A percentile compares a stretch with the other conserved stretches of the same genome.
These are phyloP conservation scores for Morpho achilles DNA, from an alignment of 2,888 invertebrate species.

Conservation along the genomic window DNA sequence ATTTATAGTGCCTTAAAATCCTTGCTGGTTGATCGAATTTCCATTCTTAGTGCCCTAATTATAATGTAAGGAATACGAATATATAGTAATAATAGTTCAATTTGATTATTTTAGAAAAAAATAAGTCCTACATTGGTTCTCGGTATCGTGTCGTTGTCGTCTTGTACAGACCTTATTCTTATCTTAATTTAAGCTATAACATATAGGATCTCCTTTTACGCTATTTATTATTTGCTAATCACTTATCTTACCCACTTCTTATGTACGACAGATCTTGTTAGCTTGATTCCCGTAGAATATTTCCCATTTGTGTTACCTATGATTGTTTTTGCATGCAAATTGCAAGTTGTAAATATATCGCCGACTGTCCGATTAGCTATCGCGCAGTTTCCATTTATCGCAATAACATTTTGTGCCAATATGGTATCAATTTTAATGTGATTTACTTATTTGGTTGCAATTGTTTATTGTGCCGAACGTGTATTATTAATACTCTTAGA, in stretches of 20 bases:
- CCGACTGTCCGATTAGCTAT: conserved; percentile 51
- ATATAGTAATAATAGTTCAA: no score
- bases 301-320: conserved; percentile 51
- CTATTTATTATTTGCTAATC: conserved; percentile 66
- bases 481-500: conserved; percentile 16
- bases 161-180: conserved; percentile 28
- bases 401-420: conserved; percentile 33
- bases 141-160: conserved; percentile 9
- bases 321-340: conserved; percentile 68
- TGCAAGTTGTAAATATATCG: conserved; percentile 57
- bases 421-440: conserved; percentile 40
- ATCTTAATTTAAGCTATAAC: conserved; percentile 57
- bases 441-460: conserved; percentile 35
- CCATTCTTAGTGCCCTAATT: no score
- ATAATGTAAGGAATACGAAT: no score
- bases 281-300: conserved; percentile 56
- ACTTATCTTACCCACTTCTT: conserved; percentile 53
- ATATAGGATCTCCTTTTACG: conserved; percentile 55
- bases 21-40: no score
- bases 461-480: conserved; percentile 19
- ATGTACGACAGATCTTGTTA: conserved; percentile 62
- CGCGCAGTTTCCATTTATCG: conserved; percentile 59
- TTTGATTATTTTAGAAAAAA: no score
- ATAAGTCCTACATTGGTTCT: neutral
- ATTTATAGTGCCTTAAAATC: no score